Conservation (phyloP, 2,888 invertebrate genomes). For the Nomada flava region DNA sequence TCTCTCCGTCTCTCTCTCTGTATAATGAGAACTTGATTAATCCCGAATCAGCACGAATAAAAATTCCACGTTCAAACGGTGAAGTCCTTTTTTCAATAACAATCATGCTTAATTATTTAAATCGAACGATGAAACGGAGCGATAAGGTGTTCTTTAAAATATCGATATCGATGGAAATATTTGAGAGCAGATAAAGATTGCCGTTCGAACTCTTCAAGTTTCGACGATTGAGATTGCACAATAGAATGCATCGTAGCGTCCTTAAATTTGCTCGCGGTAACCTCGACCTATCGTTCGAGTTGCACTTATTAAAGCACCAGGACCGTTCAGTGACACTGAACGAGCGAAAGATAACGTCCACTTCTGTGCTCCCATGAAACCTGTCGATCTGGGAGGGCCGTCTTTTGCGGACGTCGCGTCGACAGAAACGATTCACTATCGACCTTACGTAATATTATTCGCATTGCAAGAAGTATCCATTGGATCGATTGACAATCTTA, state of each 20-base stretch:
- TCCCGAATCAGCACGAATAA: too few relatives aligned
- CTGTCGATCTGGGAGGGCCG: neutral
- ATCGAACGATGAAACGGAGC: too few relatives aligned
- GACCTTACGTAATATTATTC: constrained; percentile 14
- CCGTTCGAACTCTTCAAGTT: too few relatives aligned
- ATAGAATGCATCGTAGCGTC: neutral
- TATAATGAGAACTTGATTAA: too few relatives aligned
- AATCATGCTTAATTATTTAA: too few relatives aligned
- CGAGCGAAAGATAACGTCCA: neutral
- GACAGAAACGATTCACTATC: neutral
- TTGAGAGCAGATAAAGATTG: too few relatives aligned
- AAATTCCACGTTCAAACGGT: too few relatives aligned
- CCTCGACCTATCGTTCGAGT: constrained; percentile 8
- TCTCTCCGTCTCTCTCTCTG: too few relatives aligned
- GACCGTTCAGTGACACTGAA: neutral
- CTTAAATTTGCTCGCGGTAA: neutral
- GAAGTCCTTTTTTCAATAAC: too few relatives aligned
- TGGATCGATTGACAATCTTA: neutral
- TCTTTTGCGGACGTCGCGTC: neutral
- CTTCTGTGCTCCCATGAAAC: neutral
- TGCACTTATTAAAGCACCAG: neutral
- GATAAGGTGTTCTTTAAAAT: too few relatives aligned
- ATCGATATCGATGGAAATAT: too few relatives aligned
- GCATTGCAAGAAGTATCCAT: neutral
- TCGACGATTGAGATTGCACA: neutral